Evolutionary conservation across 2,888 invertebrate genomes (phyloP), one percentile per base, ranked within the genome.

Genomic region (Morpho achilles): DNA sequence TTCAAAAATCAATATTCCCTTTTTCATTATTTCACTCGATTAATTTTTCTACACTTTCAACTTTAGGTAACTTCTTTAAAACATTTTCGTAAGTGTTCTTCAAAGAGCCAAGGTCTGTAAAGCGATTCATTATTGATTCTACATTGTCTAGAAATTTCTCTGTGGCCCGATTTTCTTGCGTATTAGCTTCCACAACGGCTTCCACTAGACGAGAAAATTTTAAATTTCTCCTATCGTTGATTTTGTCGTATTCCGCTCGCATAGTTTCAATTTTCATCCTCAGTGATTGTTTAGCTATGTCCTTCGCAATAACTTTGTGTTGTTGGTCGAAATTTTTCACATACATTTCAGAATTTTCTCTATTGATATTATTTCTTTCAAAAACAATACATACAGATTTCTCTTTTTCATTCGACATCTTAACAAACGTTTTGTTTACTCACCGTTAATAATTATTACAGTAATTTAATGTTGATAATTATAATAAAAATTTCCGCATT

Each of bases 131-230:
- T 69, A 77, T 67, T 23, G 62, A 64, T 63, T 74, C 74, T 3
- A 80, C 65, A 42, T 74, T 71, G 10, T 63, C 56, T 10, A 79
- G 54, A 51, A 81, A 78, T 63, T 76, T 73, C 9, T 77, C 72
- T n/a, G 73, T 72, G 2, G 55, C 64, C 43, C 54, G 49, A 50
- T 66, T 69, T 60, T 76, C 75, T 58, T 71, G 60, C 44, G 49
- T 56, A 59, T 62, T 63, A 7, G 62, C 66, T 63, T 62, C 67
- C 62, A 55, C 63, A 54, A 65, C 64, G 10, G 64, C 61, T 56
- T 67, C 58, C 16, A 60, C 56, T 8, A 68, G 61, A 51, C 56
- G 50, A 39, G 60, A 49, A 52, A 66, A 63, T 56, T 63, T 62
- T 32, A 58, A 47, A 56, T 61, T 60, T 54, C 55, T 58, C n/a